Evolutionary conservation across 2,113 vertebrate species (phyloP).

Genomic region (Phocoena sinus): DNA sequence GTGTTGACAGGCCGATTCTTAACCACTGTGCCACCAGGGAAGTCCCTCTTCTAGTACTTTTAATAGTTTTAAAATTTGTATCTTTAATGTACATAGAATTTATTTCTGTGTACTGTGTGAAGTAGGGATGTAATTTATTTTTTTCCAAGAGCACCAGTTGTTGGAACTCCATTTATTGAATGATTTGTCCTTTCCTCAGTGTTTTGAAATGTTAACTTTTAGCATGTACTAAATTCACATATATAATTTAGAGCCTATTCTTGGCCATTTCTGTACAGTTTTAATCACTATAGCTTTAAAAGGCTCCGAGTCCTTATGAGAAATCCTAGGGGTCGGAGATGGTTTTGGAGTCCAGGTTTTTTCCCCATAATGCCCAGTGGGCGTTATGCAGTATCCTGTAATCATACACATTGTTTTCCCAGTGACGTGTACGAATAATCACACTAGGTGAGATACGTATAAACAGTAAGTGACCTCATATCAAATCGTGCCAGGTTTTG

Average conservation of each 20-base stretch:
- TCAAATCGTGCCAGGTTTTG: neutral
- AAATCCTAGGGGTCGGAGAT: neutral
- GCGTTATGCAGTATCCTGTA: neutral
- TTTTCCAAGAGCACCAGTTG: neutral
- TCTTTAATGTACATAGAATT: neutral
- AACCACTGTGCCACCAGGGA: no score
- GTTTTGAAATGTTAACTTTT: neutral
- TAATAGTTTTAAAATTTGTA: neutral
- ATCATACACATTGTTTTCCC: neutral
- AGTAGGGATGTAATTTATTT: neutral
- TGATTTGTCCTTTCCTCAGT: neutral
- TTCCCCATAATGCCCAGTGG: neutral
- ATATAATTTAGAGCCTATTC: neutral
- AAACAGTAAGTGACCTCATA: neutral
- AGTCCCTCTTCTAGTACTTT: neutral
- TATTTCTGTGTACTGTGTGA: conserved; percentile 10
- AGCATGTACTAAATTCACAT: neutral
- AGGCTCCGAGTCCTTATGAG: neutral
- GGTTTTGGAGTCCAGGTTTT: neutral
- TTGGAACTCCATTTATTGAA: neutral
- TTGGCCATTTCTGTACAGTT: neutral
- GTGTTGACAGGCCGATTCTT: no score
- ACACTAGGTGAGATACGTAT: neutral
- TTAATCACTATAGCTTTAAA: conserved; percentile 7
- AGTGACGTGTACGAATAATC: neutral